phyloP scores from a whole-genome alignment of 2,888 invertebrate genomes.

The Gerosis bhagava region DNA sequence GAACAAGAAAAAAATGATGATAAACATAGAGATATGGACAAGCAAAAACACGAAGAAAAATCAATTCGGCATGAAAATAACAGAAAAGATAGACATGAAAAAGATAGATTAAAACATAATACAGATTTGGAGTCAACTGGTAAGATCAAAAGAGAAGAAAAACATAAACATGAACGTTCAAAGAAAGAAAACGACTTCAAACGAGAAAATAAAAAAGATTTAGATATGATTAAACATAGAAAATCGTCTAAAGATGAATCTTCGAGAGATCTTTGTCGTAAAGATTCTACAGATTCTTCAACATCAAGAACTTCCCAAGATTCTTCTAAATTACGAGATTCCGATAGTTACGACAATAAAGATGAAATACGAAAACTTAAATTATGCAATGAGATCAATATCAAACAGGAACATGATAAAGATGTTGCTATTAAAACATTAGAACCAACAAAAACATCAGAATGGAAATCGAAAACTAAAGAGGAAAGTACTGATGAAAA shows the following conservation, averaged over 20 bases:
- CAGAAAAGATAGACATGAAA: conserved; percentile 68
- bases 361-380: conserved; percentile 65
- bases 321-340: conserved; percentile 63
- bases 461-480: conserved; percentile 49
- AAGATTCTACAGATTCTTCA: conserved; percentile 77
- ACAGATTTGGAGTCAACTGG: conserved; percentile 46
- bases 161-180: conserved; percentile 67
- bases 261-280: conserved; percentile 63
- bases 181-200: conserved; percentile 67
- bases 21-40: conserved; percentile 55
- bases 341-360: conserved; percentile 58
- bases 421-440: conserved; percentile 45
- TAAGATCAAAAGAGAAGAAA: conserved; percentile 72
- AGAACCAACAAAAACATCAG: conserved; percentile 42
- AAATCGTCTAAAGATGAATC: conserved; percentile 73
- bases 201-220: conserved; percentile 70
- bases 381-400: conserved; percentile 67
- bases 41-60: conserved; percentile 62
- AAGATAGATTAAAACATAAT: conserved; percentile 61
- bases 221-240: conserved; percentile 56
- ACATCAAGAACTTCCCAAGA: conserved; percentile 73
- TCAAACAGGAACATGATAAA: conserved; percentile 77
- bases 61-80: conserved; percentile 73
- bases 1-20: conserved; percentile 49
- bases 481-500: conserved; percentile 77